Conservation (phyloP, 2,888 invertebrate genomes). For the Tryphoninae sp. region DNA sequence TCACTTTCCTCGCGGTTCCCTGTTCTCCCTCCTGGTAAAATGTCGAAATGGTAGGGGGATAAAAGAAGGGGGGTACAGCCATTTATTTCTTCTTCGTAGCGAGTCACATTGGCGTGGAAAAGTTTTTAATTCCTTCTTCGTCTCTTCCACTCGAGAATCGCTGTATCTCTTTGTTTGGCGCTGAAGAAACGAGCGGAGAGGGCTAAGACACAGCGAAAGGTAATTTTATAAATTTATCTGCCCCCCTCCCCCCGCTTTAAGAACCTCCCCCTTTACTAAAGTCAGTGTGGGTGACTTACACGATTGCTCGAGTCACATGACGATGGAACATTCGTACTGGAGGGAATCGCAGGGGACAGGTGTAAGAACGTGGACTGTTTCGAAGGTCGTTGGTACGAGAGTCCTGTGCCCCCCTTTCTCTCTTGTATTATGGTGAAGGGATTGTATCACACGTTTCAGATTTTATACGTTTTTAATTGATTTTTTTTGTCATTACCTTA, state of each 20-base stretch:
- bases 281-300: slow-evolving; percentile 24
- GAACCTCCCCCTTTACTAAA: not conserved
- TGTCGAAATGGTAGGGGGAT: slow-evolving; percentile 35
- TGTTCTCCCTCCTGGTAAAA: slow-evolving; percentile 10
- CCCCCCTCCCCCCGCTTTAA: not conserved
- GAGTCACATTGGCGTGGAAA: slow-evolving; percentile 47
- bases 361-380: slow-evolving; percentile 53
- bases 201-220: slow-evolving; percentile 25
- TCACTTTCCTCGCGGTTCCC: slow-evolving; percentile 23
- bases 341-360: slow-evolving; percentile 55
- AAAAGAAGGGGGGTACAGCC: slow-evolving; percentile 10
- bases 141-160: not conserved
- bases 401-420: not conserved
- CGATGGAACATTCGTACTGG: slow-evolving; percentile 43
- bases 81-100: slow-evolving; percentile 15
- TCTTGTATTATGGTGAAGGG: slow-evolving; percentile 4
- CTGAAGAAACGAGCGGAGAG: not conserved
- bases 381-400: slow-evolving; percentile 54
- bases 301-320: slow-evolving; percentile 17
- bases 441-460: not conserved
- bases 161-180: not conserved
- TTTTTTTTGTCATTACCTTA: slow-evolving; percentile 3
- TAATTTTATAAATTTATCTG: not conserved
- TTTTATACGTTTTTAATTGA: no score
- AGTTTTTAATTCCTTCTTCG: not conserved